These are phyloP conservation scores for Turnix velox DNA, from an alignment of 2,113 vertebrate species.

Conservation along the genomic window DNA sequence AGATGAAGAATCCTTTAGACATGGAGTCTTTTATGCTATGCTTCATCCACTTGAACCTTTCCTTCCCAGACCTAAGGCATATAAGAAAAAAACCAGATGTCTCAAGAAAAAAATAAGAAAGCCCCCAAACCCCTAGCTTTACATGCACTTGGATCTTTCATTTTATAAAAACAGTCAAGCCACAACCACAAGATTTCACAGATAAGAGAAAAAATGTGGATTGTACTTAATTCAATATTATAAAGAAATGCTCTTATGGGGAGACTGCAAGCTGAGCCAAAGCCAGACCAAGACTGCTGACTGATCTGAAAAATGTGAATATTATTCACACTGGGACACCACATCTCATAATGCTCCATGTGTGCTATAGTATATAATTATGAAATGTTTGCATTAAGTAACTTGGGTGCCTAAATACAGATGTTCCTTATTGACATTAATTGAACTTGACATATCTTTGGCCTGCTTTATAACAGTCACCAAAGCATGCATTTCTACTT, in stretches of 20 bases:
- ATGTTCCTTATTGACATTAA: slow-evolving; percentile 82
- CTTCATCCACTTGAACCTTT: slow-evolving; percentile 58
- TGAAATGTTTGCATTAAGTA: slow-evolving; percentile 80
- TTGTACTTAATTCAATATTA: slow-evolving; percentile 82
- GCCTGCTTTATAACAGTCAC: slow-evolving; percentile 75
- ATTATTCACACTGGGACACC: slow-evolving; percentile 79
- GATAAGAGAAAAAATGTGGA: slow-evolving; percentile 79
- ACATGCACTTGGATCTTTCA: slow-evolving; percentile 79
- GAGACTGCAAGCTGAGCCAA: slow-evolving; percentile 69
- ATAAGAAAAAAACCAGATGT: slow-evolving; percentile 63
- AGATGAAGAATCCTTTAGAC: slow-evolving; percentile 44
- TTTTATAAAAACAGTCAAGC: slow-evolving; percentile 77
- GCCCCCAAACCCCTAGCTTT: slow-evolving; percentile 56
- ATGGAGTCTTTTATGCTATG: slow-evolving; percentile 28
- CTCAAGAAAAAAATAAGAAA: slow-evolving; percentile 47
- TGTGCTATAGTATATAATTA: slow-evolving; percentile 78
- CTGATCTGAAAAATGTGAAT: slow-evolving; percentile 80
- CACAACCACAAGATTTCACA: slow-evolving; percentile 80
- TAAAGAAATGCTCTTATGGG: slow-evolving; percentile 72
- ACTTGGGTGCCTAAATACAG: slow-evolving; percentile 80
- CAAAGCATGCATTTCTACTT: slow-evolving; percentile 66
- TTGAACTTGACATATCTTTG: slow-evolving; percentile 82
- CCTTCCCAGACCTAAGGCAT: slow-evolving; percentile 42
- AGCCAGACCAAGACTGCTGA: slow-evolving; percentile 78
- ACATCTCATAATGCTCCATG: slow-evolving; percentile 75